phyloP scores from a whole-genome alignment of 2,113 vertebrate species.

The Menidia beryllina region DNA sequence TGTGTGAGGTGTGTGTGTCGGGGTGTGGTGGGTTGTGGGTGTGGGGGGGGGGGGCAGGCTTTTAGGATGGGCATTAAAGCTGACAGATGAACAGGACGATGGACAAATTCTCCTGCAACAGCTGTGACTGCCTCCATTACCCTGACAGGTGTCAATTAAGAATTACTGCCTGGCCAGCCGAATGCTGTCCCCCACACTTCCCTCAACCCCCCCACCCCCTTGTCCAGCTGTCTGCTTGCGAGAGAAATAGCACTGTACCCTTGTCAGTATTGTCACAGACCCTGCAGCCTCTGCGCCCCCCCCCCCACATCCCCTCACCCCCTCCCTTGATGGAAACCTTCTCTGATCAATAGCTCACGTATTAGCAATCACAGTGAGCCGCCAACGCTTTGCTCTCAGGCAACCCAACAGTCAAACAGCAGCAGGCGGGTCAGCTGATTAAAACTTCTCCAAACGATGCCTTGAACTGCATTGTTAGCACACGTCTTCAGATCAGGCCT shows the following conservation, averaged over 20 bases:
- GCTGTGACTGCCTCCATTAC: constrained; percentile 89
- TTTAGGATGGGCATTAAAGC: constrained; percentile 96
- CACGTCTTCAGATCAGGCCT: not conserved
- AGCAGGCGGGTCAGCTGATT: not conserved
- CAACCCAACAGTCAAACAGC: not conserved
- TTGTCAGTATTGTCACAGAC: constrained; percentile 89
- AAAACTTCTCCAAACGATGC: not conserved
- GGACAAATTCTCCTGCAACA: constrained; percentile 92
- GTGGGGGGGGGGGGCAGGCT: constrained; percentile 71
- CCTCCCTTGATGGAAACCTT: constrained; percentile 37
- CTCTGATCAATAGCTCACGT: constrained; percentile 52
- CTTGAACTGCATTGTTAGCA: not conserved
- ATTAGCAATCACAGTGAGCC: constrained; percentile 27
- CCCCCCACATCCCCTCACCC: constrained; percentile 49
- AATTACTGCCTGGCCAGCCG: constrained; percentile 94
- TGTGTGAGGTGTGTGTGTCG: constrained; percentile 4
- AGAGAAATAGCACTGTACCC: constrained; percentile 99
- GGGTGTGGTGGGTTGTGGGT: constrained; percentile 66
- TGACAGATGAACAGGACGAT: constrained; percentile 98
- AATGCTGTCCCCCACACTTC: constrained; percentile 47
- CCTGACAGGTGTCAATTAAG: constrained; percentile 99
- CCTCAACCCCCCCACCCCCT: constrained; percentile 33
- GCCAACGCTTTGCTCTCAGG: not conserved
- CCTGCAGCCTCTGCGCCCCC: constrained; percentile 87
- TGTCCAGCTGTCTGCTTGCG: constrained; percentile 87